Base-by-base conservation (phyloP, 2,113 vertebrate genomes). In the Triplophysa dalaica region DNA sequence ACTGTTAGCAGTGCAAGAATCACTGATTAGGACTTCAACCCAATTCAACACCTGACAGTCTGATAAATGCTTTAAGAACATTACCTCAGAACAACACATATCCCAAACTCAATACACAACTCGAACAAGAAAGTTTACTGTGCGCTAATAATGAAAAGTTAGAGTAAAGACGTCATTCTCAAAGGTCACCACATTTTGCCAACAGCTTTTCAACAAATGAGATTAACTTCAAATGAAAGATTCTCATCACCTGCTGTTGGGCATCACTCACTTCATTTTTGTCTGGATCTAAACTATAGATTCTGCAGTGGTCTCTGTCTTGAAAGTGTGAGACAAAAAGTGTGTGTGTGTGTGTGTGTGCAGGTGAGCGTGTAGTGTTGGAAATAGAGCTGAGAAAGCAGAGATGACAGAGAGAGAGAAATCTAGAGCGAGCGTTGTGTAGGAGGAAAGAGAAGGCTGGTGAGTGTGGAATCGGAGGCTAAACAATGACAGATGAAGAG, bases 31-130 rank as follows among this genome's bases (percentile, higher is more conserved):
- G 67, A 52, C 87, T 88, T 89, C n/a, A 89, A 89, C 87, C 88
- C 66, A 43, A 79, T 90, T 88, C 87, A 88, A 85, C 78, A 87
- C 80, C 85, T 80, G 87, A 88, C 85, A 86, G 86, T 81, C 88
- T 85, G 86, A 91, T 92, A 90, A 91, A 92, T 93, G 90, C 92
- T 94, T 92, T 88, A 93, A 89, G 89, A 38, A 38, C 87, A 89
- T 87, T 85, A 88, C 81, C 86, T 87, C 83, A 68, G 82, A 84
- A 85, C 86, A 85, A 86, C 82, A 81, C 74, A 79, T 70, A 60
- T 70, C 78, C 66, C 19, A 38, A 62, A 81, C 75, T 75, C 65
- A 75, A 61, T 76, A 83, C 65, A 78, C 54, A 1, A 19, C 62
- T 60, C 62, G 72, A 26, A 43, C 72, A 70, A 64, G 56, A 75